These are phyloP conservation scores for Glandiceps talaboti DNA, from an alignment of 53 echinoderm and acorn worm species.

Conservation along the genomic window DNA sequence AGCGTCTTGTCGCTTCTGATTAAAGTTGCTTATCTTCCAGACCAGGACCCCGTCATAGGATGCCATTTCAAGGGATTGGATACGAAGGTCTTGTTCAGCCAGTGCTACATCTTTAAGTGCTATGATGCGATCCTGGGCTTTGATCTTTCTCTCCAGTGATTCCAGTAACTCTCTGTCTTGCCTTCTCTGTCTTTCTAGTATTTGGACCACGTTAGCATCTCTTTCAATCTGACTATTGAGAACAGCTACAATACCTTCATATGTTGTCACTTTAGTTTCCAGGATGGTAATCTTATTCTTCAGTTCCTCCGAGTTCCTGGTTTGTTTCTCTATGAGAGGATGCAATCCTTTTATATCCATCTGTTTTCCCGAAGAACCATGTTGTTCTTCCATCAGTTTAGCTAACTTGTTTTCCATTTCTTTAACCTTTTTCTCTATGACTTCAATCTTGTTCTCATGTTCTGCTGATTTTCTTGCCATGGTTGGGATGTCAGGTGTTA, in stretches of 20 bases:
- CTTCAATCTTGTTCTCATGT: not conserved
- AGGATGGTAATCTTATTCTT: not conserved
- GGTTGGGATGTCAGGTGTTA: not conserved
- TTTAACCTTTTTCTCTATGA: too few relatives aligned
- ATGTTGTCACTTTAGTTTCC: not conserved
- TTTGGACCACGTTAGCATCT: not conserved
- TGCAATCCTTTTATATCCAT: not conserved
- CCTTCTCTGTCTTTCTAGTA: not conserved
- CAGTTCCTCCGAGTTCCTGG: not conserved
- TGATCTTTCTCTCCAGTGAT: slow-evolving; percentile 19
- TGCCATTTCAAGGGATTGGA: slow-evolving; percentile 20
- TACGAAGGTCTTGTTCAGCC: slow-evolving; percentile 30
- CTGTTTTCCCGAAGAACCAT: not conserved
- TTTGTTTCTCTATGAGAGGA: not conserved
- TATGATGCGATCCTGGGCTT: slow-evolving; percentile 32
- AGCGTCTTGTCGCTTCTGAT: slow-evolving; percentile 19
- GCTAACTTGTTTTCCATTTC: not conserved
- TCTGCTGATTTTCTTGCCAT: not conserved
- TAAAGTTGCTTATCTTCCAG: slow-evolving; percentile 20
- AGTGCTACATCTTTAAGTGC: slow-evolving; percentile 37
- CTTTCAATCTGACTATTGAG: not conserved
- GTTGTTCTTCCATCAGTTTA: not conserved
- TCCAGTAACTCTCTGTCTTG: slow-evolving; percentile 3
- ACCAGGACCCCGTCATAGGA: slow-evolving; percentile 26
- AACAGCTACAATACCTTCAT: not conserved